Evolutionary conservation across 2,113 vertebrate species (phyloP), one percentile per base, ranked within the genome.

Genomic region (Ornithorhynchus anatinus): DNA sequence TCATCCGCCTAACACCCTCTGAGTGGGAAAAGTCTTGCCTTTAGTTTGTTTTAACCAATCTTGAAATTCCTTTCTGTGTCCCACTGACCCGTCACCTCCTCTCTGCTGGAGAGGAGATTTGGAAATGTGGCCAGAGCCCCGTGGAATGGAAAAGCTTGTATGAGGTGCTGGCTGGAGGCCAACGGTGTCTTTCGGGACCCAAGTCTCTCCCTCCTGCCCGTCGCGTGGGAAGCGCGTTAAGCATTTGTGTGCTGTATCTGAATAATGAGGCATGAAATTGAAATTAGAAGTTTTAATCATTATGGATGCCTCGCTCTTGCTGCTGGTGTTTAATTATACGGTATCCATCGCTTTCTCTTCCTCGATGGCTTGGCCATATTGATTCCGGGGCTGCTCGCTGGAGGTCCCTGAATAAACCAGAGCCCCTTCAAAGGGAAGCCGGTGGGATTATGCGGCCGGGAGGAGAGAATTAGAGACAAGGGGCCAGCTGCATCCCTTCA

Each of bases 191-290:
- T 0, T 65, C 3, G 0, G 58, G 72, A 47, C 59, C 6, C 0
- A 33, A 47, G 59, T 35, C 44, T 73, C 43, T 75, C 75, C 36
- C 72, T 16, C n/a, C n/a, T n/a, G n/a, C n/a, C n/a, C n/a, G n/a
- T n/a, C n/a, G n/a, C 3, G 2, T 2, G 65, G 59, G 39, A 47
- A 51, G 50, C 31, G 36, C 40, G 15, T 69, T 58, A 73, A 77
- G 44, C 10, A 84, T 75, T 62, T 75, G 45, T 62, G 23, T 65
- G 72, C 63, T 72, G 43, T 23, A 39, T 77, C 75, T 27, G 38
- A 84, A 79, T 81, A 90, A 89, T 86, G 86, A 88, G 82, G 87
- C 64, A 36, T 84, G 85, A 91, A 90, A 88, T 86, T 65, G 80
- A 66, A 71, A 86, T 57, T 85, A 52, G 72, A 45, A 47, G 27